Conservation (phyloP, 2,888 invertebrate species). For the Scaptomyza polygonia region DNA sequence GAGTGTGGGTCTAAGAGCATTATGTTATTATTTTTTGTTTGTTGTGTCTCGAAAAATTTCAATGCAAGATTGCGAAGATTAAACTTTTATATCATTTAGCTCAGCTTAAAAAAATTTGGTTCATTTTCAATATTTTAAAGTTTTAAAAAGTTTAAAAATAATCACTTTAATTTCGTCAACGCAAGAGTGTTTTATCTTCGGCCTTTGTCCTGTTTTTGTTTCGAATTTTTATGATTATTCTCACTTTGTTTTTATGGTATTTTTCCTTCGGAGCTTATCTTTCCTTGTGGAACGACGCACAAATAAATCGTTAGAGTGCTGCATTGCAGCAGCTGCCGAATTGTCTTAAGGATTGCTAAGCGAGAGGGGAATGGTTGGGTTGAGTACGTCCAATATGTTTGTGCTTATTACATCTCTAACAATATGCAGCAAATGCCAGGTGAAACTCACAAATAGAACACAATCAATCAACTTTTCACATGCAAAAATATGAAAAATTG, state of each 20-base stretch:
- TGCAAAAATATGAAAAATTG: conserved; percentile 12
- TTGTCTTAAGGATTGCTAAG: conserved; percentile 26
- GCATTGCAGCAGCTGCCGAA: conserved; percentile 25
- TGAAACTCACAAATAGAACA: conserved; percentile 17
- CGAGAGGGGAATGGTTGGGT: background rate
- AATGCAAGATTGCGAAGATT: background rate
- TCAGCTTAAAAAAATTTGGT: too few species aligned
- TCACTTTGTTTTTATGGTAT: conserved; percentile 14
- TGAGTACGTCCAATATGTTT: conserved; percentile 1
- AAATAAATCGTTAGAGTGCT: conserved; percentile 62
- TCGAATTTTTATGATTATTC: conserved; percentile 33
- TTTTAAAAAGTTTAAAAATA: background rate
- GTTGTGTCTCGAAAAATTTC: too few species aligned
- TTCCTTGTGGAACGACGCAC: conserved; percentile 21
- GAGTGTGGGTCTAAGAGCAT: background rate
- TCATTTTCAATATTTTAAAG: too few species aligned
- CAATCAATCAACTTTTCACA: conserved; percentile 49
- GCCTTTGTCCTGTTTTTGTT: background rate
- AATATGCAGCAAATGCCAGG: conserved; percentile 34
- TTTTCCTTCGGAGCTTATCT: conserved; percentile 13
- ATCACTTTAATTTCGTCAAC: background rate
- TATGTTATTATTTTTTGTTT: background rate
- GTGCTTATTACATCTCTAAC: conserved; percentile 20
- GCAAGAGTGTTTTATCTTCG: background rate
- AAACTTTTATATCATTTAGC: too few species aligned